These are phyloP conservation scores for Gymnogyps californianus DNA, from an alignment of 2,113 vertebrate genomes.

Conservation along the genomic window DNA sequence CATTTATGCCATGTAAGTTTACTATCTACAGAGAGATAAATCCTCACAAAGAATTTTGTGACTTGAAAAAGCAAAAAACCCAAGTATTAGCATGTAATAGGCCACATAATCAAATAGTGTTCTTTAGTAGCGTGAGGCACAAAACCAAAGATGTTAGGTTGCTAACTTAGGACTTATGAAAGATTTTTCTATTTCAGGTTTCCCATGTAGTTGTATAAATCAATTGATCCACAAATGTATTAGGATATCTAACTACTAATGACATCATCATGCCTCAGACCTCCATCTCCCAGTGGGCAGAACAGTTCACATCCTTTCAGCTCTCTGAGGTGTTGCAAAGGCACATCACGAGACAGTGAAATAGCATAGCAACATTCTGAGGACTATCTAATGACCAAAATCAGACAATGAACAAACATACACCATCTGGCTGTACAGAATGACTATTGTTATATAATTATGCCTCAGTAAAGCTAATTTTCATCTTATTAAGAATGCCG, in stretches of 20 bases:
- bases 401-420: not conserved
- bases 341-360: not conserved
- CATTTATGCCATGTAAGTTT: not conserved
- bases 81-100: not conserved
- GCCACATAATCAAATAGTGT: not conserved
- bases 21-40: not conserved
- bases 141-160: not conserved
- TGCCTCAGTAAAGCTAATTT: not conserved
- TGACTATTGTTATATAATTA: not conserved
- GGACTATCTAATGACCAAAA: not conserved
- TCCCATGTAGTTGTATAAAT: not conserved
- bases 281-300: not conserved
- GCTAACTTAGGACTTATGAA: not conserved
- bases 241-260: not conserved
- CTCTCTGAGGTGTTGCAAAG: not conserved
- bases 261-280: not conserved
- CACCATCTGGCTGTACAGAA: not conserved
- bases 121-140: not conserved
- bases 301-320: not conserved
- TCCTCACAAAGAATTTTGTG: not conserved
- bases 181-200: not conserved
- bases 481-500: not conserved
- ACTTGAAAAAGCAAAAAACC: not conserved
- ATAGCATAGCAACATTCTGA: not conserved
- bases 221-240: not conserved